phyloP scores from a whole-genome alignment of 2,113 vertebrate genomes.

The Paralichthys olivaceus region DNA sequence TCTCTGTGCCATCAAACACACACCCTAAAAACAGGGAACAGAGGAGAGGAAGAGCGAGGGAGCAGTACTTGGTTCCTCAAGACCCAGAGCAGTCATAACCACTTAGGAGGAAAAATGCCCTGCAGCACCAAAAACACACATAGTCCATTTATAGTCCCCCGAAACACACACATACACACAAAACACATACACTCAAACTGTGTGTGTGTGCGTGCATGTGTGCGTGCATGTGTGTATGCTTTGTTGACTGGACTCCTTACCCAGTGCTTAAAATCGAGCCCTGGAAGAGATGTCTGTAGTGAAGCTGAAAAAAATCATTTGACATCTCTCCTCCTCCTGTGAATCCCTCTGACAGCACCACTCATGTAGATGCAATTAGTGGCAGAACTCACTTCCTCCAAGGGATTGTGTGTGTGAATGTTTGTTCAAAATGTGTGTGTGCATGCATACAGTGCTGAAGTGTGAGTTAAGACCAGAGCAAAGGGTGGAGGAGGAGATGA shows the following conservation, averaged over 20 bases:
- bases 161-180: conserved; percentile 25
- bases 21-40: background rate
- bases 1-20: conserved; percentile 48
- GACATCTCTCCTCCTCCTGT: conserved; percentile 39
- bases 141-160: conserved; percentile 68
- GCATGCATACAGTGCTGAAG: background rate
- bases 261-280: conserved; percentile 52
- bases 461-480: background rate
- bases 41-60: conserved; percentile 2
- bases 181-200: conserved; percentile 2
- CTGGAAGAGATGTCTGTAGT: conserved; percentile 43
- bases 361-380: conserved; percentile 58
- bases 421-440: background rate
- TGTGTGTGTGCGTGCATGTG: conserved; percentile 6
- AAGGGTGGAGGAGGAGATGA: background rate
- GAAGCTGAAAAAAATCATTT: conserved; percentile 39
- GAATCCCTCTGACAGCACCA: conserved; percentile 48
- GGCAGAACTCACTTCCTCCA: conserved; percentile 28
- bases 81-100: conserved; percentile 78
- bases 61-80: conserved; percentile 60
- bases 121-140: conserved; percentile 75
- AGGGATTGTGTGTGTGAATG: conserved; percentile 15
- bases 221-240: conserved; percentile 7
- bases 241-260: conserved; percentile 25
- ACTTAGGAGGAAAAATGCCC: conserved; percentile 79